These are phyloP conservation scores for Semaprochilodus insignis DNA, from an alignment of 2,797 vertebrate genomes.

Conservation along the genomic window DNA sequence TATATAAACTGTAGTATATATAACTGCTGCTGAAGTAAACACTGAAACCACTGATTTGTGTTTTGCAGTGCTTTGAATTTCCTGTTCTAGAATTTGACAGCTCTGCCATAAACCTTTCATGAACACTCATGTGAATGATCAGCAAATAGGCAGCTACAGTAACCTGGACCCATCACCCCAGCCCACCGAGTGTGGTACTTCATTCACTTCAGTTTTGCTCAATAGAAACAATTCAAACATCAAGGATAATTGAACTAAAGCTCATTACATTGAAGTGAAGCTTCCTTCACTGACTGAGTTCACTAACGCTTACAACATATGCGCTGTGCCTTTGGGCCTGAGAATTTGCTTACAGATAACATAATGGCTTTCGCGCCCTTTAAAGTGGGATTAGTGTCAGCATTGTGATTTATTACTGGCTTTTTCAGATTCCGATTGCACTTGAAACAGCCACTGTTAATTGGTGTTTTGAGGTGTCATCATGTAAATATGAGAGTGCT, in stretches of 20 bases:
- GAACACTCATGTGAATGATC: background rate
- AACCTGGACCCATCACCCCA: background rate
- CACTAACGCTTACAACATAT: background rate
- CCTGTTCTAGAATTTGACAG: background rate
- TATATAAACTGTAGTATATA: too few relatives aligned
- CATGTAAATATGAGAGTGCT: background rate
- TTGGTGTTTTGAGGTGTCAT: background rate
- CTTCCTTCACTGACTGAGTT: background rate
- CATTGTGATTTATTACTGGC: background rate
- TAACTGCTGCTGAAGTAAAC: too few relatives aligned
- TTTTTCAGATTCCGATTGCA: background rate
- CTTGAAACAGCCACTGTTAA: background rate
- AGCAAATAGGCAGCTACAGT: slow-evolving; percentile 2
- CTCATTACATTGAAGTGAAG: background rate
- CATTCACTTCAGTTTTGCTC: background rate
- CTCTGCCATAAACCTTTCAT: background rate
- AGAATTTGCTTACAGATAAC: background rate
- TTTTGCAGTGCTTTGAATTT: background rate
- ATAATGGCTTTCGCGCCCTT: too few relatives aligned
- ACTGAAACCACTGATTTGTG: too few relatives aligned
- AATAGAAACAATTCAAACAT: too few relatives aligned
- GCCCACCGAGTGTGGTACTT: background rate
- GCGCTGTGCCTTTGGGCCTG: background rate
- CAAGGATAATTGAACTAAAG: background rate
- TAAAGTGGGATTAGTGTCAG: background rate